Conservation (phyloP, 2,797 vertebrate species). For the Ptychobarbus kaznakovi region DNA sequence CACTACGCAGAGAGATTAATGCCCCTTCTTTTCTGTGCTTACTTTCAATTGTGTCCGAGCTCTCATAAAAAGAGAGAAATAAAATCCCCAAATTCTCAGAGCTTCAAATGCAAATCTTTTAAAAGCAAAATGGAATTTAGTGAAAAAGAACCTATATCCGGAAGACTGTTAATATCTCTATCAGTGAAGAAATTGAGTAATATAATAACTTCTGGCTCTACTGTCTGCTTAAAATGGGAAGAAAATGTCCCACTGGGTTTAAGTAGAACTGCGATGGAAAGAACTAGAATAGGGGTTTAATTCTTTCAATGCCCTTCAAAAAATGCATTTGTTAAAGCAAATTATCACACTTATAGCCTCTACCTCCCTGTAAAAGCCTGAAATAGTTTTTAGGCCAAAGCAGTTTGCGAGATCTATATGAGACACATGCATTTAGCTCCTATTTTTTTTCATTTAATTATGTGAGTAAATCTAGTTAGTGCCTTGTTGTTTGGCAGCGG, state of each 20-base stretch:
- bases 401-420: slow-evolving; percentile 46
- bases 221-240: slow-evolving; percentile 34
- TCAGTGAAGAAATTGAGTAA: slow-evolving; percentile 28
- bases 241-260: slow-evolving; percentile 48
- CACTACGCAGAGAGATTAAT: slow-evolving; percentile 32
- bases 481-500: slow-evolving; percentile 30
- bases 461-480: slow-evolving; percentile 50
- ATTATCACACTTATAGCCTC: slow-evolving; percentile 53
- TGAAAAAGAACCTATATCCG: not conserved
- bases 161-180: slow-evolving; percentile 31
- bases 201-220: slow-evolving; percentile 40
- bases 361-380: slow-evolving; percentile 19
- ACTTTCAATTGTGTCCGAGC: slow-evolving; percentile 31
- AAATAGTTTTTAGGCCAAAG: slow-evolving; percentile 44
- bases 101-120: slow-evolving; percentile 41
- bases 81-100: not conserved
- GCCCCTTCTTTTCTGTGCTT: slow-evolving; percentile 6
- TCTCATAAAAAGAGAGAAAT: not conserved
- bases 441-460: slow-evolving; percentile 60
- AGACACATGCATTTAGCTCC: slow-evolving; percentile 46
- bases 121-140: slow-evolving; percentile 15
- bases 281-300: slow-evolving; percentile 34
- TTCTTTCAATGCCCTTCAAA: slow-evolving; percentile 53
- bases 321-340: slow-evolving; percentile 60
- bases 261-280: slow-evolving; percentile 49